phyloP scores from a whole-genome alignment of 2,113 vertebrate genomes.

The Panthera tigris region DNA sequence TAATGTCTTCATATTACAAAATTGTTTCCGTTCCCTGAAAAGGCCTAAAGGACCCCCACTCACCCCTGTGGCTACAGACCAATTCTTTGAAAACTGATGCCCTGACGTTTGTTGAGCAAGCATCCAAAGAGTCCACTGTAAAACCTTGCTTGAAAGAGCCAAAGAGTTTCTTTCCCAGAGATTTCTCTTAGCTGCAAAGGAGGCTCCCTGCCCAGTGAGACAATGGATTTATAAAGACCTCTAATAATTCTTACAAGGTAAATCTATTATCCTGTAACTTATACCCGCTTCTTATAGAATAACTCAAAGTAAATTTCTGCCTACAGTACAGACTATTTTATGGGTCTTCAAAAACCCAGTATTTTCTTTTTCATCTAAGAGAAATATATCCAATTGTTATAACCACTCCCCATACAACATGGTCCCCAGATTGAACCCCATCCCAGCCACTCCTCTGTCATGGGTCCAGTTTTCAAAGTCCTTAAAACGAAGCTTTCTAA shows the following conservation, averaged over 20 bases:
- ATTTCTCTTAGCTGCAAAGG: background rate
- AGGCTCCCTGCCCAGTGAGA: background rate
- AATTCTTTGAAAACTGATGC: background rate
- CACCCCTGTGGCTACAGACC: background rate
- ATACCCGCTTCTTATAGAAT: background rate
- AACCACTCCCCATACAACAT: background rate
- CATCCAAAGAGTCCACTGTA: background rate
- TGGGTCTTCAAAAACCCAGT: background rate
- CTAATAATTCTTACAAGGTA: background rate
- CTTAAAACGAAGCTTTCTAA: constrained; percentile 6
- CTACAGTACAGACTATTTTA: background rate
- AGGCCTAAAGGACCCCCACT: background rate
- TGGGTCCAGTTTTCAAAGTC: background rate
- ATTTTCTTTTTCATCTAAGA: background rate
- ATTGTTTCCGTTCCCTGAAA: background rate
- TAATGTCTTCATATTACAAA: background rate
- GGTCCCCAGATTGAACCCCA: background rate
- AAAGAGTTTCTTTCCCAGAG: background rate
- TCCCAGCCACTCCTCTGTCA: background rate
- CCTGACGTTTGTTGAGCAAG: background rate
- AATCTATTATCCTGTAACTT: background rate
- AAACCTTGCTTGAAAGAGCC: background rate
- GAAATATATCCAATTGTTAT: background rate
- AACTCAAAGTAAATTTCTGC: background rate
- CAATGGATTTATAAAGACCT: background rate